These are phyloP conservation scores for Hymenochirus boettgeri DNA, from an alignment of 2,113 vertebrate genomes.

Conservation along the genomic window DNA sequence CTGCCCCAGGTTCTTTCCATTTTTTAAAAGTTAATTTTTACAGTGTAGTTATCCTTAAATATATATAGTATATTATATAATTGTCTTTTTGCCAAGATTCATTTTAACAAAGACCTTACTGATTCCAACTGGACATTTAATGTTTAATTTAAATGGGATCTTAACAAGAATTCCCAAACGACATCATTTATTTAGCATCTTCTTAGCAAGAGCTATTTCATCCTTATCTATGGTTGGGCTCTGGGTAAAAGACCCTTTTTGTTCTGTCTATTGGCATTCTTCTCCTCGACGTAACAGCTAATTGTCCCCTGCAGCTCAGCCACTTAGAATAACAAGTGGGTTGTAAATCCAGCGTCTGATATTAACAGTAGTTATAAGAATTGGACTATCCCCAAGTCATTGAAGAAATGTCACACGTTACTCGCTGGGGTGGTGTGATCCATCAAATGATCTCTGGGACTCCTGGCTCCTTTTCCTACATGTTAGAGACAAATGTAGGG, in stretches of 20 bases:
- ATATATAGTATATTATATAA: no score
- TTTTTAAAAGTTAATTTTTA: no score
- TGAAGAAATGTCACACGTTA: constrained; percentile 15
- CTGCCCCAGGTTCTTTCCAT: no score
- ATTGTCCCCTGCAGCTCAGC: constrained; percentile 2
- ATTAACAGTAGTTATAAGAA: constrained; percentile 24
- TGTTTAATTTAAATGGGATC: no score
- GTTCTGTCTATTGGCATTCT: not conserved
- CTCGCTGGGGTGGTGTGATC: constrained; percentile 5
- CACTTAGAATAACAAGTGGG: constrained; percentile 39
- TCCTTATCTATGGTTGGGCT: no score
- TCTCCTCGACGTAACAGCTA: not conserved
- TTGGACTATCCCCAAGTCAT: constrained; percentile 10
- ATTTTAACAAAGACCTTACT: no score
- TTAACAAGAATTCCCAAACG: no score
- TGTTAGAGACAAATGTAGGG: not conserved
- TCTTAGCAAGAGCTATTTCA: no score
- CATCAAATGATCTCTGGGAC: constrained; percentile 3
- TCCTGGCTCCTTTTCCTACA: constrained; percentile 8
- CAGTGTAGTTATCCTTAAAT: no score
- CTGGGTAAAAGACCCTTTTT: not conserved
- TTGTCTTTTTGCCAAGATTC: no score
- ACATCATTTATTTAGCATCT: no score
- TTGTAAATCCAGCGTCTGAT: constrained; percentile 44
- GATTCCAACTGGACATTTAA: no score